Percentiles rank a stretch among this genome's conserved stretches.
These are phyloP conservation scores for Enteromius radiatus DNA, from an alignment of 2,797 vertebrate genomes.

Conservation along the genomic window DNA sequence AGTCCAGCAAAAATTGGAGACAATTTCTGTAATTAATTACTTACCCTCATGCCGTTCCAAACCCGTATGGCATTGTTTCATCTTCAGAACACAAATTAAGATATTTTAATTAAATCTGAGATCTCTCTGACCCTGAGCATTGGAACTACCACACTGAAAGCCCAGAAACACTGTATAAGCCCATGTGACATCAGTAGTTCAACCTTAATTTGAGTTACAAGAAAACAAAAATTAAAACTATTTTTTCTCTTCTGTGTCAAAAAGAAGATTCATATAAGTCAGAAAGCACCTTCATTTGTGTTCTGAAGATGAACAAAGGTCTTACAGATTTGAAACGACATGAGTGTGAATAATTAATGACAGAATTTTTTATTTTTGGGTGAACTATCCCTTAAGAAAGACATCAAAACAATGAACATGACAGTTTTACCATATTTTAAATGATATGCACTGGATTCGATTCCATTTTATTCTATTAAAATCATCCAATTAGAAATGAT, in stretches of 20 bases:
- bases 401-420: neutral
- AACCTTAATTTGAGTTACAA: neutral
- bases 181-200: neutral
- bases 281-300: neutral
- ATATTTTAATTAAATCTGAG: neutral
- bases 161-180: neutral
- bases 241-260: neutral
- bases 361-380: neutral
- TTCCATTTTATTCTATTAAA: neutral
- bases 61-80: neutral
- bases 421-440: neutral
- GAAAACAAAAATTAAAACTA: neutral
- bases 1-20: too few relatives aligned
- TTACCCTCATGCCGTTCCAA: too few relatives aligned
- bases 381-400: neutral
- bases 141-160: neutral
- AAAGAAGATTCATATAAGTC: neutral
- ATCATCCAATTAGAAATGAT: conserved; percentile 14
- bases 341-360: neutral
- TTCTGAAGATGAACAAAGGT: neutral
- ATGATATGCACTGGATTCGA: neutral
- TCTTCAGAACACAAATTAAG: neutral
- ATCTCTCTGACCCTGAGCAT: neutral
- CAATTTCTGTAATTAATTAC: neutral
- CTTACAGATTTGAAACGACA: neutral